Evolutionary conservation across 2,113 vertebrate genomes (phyloP).

Genomic region (Cyrtonyx montezumae): DNA sequence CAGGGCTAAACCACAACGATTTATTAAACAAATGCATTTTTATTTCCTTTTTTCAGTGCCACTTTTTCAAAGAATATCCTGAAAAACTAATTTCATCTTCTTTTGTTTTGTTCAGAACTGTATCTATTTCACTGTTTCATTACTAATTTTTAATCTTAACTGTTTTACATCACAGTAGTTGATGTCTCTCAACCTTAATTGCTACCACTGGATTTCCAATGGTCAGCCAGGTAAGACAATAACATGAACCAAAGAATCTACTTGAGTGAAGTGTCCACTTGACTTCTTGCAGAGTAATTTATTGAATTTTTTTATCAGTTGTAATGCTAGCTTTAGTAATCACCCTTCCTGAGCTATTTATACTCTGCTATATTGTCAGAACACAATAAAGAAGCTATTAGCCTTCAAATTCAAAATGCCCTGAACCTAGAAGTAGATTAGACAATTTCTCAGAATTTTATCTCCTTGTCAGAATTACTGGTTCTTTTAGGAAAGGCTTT

Average conservation of each 20-base stretch:
- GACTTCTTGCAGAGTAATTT: constrained; percentile 14
- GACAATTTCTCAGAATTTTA: neutral
- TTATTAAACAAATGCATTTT: neutral
- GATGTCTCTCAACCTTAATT: neutral
- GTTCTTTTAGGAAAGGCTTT: neutral
- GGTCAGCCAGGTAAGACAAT: neutral
- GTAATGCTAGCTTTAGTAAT: neutral
- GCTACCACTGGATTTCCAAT: neutral
- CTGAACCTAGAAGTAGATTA: neutral
- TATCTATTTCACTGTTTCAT: neutral
- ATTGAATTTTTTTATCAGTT: neutral
- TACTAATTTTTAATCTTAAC: neutral
- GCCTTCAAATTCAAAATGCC: neutral
- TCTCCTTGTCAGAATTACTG: neutral
- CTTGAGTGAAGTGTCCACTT: constrained; percentile 29
- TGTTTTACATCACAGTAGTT: neutral
- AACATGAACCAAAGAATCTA: neutral
- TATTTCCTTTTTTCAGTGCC: neutral
- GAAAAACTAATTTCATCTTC: neutral
- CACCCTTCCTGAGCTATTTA: neutral
- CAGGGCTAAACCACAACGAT: neutral
- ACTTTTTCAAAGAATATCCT: neutral
- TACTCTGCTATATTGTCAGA: neutral
- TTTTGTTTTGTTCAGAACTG: neutral
- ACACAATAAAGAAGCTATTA: constrained; percentile 8